Conservation (phyloP, 2,888 invertebrate genomes). For the Orthosia gothica region DNA sequence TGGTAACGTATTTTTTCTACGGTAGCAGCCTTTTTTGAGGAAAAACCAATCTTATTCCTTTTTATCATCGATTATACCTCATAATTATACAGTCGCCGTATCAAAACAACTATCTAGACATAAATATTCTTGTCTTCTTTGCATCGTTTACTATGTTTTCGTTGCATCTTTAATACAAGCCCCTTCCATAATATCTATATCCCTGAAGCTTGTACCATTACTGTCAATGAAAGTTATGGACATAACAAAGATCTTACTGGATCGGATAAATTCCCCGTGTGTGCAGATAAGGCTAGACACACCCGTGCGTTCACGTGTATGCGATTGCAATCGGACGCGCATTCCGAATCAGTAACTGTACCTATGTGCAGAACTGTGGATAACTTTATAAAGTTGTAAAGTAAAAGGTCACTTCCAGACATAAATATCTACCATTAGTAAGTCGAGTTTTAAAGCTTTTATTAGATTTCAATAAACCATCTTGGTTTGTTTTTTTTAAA, state of each 20-base stretch:
- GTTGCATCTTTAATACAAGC: neutral
- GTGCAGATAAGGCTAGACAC: conserved; percentile 20
- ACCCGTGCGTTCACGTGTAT: conserved; percentile 24
- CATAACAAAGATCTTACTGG: conserved; percentile 1
- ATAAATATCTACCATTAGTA: neutral
- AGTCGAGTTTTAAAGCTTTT: too few relatives aligned
- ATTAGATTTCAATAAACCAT: too few relatives aligned
- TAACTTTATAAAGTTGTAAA: conserved; percentile 6
- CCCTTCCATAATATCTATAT: neutral
- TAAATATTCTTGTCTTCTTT: too few relatives aligned
- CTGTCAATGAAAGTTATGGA: neutral
- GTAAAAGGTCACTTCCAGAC: neutral
- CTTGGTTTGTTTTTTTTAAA: too few relatives aligned
- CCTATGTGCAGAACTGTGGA: neutral
- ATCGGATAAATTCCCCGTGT: conserved; percentile 19
- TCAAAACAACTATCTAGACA: too few relatives aligned
- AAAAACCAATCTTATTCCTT: neutral
- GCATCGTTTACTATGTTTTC: too few relatives aligned
- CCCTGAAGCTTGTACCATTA: neutral
- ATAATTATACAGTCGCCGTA: neutral
- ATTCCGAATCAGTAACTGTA: conserved; percentile 22
- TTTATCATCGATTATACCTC: neutral
- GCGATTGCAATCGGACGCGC: conserved; percentile 42
- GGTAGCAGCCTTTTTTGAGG: neutral
- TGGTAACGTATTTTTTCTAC: too few relatives aligned